Evolutionary conservation across 2,797 vertebrate genomes (phyloP).

Genomic region (Rousettus madagascariensis): DNA sequence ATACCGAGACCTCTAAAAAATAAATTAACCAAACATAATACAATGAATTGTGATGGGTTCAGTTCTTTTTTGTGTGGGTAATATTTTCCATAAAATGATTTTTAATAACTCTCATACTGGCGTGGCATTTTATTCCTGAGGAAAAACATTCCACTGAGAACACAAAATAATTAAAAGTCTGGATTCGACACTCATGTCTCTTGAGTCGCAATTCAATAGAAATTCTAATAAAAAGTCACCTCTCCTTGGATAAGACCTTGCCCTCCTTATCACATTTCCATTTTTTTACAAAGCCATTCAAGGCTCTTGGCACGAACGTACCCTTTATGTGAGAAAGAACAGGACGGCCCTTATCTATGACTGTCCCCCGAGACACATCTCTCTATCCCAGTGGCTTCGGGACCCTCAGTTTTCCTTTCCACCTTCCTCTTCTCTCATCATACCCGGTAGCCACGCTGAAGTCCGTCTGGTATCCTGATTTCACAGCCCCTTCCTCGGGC

Average conservation of each 20-base stretch:
- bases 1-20: neutral
- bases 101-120: conserved; percentile 19
- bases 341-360: neutral
- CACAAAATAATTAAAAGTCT: conserved; percentile 40
- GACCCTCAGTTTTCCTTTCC: neutral
- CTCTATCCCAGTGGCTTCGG: neutral
- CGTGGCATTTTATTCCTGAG: conserved; percentile 14
- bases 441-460: neutral
- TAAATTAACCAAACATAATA: neutral
- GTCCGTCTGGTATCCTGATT: neutral
- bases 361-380: neutral
- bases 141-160: neutral
- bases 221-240: conserved; percentile 5
- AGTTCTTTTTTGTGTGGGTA: neutral
- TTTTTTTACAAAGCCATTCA: neutral
- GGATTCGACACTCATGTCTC: neutral
- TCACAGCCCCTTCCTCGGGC: neutral
- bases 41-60: neutral
- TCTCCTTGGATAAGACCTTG: neutral
- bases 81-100: conserved; percentile 19
- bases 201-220: neutral
- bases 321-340: neutral
- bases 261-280: neutral
- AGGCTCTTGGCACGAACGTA: neutral
- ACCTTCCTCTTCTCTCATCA: neutral